Conservation (phyloP, 2,113 vertebrate species). For the Athene noctua region DNA sequence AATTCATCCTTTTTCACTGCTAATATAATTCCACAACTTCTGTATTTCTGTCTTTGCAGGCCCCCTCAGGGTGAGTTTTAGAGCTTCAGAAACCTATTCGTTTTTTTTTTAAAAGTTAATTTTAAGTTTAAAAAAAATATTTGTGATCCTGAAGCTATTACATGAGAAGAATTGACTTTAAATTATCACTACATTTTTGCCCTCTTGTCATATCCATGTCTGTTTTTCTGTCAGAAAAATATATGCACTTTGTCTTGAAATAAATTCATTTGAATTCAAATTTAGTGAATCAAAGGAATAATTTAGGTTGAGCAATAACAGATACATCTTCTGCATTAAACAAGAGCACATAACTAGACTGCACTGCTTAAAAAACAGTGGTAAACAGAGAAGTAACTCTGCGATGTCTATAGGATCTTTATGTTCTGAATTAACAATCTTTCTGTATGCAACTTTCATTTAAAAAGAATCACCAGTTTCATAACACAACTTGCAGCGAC, state of each 20-base stretch:
- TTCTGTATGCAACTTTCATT: not conserved
- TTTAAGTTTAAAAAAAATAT: not conserved
- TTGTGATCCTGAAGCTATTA: not conserved
- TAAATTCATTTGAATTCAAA: not conserved
- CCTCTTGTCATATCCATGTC: not conserved
- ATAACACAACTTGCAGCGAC: not conserved
- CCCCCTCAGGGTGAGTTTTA: not conserved
- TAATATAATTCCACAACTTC: not conserved
- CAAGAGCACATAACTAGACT: not conserved
- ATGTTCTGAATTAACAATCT: not conserved
- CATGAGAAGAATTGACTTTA: not conserved
- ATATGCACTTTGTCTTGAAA: not conserved
- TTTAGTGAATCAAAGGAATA: not conserved
- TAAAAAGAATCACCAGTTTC: not conserved
- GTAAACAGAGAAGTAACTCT: not conserved
- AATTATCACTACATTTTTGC: not conserved
- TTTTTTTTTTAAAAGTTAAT: not conserved
- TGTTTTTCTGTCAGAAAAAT: not conserved
- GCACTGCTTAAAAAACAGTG: not conserved
- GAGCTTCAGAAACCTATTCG: not conserved
- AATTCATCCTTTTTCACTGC: not conserved
- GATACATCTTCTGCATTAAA: not conserved
- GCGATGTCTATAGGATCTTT: not conserved
- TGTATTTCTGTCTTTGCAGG: not conserved
- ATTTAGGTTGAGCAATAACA: not conserved